Conservation (phyloP, 2,888 invertebrate genomes). For the Strigamia maritima region DNA sequence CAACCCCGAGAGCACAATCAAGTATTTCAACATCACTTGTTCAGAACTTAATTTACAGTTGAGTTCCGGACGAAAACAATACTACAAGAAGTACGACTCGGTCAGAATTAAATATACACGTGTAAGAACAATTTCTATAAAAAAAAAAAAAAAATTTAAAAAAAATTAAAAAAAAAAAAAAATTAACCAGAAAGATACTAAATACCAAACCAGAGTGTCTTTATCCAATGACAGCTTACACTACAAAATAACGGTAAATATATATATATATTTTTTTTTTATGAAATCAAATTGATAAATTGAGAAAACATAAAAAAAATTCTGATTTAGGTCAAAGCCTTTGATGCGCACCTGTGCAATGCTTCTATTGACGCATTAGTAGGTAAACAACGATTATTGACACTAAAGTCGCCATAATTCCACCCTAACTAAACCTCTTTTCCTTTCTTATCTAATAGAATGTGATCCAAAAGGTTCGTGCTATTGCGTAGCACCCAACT, state of each 20-base stretch:
- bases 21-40: not conserved
- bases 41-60: not conserved
- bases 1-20: not conserved
- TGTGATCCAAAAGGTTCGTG: not conserved
- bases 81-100: not conserved
- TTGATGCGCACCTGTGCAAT: not conserved
- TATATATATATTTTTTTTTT: no score
- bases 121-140: no score
- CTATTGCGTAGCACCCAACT: not conserved
- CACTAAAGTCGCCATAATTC: not conserved
- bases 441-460: not conserved
- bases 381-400: not conserved
- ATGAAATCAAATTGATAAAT: not conserved
- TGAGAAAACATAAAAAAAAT: not conserved
- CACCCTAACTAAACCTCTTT: not conserved
- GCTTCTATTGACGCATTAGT: not conserved
- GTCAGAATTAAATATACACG: not conserved
- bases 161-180: not conserved
- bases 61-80: not conserved
- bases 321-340: not conserved
- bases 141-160: not conserved
- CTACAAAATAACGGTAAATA: not conserved
- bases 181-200: not conserved
- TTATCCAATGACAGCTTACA: not conserved
- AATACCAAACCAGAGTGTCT: not conserved